phyloP scores from a whole-genome alignment of 35 echinoderm and acorn worm species.

The Heliocidaris erythrogramma region DNA sequence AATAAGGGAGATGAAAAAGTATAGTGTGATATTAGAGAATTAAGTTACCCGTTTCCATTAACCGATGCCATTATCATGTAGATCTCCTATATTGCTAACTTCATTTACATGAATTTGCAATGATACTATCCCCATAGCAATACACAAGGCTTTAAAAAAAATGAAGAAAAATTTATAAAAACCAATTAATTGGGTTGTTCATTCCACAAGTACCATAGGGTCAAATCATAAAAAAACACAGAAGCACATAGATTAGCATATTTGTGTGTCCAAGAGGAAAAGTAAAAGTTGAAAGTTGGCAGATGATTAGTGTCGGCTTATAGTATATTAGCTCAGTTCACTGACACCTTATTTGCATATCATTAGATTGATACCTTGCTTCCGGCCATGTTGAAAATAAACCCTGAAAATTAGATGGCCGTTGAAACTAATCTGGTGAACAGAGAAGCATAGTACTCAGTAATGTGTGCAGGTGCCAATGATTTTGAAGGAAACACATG shows the following conservation, averaged over 20 bases:
- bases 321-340: background rate
- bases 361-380: slow-evolving; percentile 8
- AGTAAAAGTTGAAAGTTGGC: background rate
- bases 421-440: slow-evolving; percentile 8
- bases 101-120: background rate
- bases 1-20: no score
- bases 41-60: background rate
- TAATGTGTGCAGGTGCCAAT: background rate
- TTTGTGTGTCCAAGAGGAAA: no score
- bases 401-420: background rate
- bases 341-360: slow-evolving; percentile 3
- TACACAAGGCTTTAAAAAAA: background rate
- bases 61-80: background rate
- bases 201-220: background rate
- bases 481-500: background rate
- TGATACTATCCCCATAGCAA: background rate
- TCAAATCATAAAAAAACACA: background rate
- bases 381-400: background rate
- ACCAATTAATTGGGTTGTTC: background rate
- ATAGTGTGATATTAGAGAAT: background rate
- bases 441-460: background rate
- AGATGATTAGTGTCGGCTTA: background rate
- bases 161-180: background rate
- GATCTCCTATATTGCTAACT: background rate
- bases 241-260: no score